Base-by-base conservation (phyloP, 1,140 invertebrate species). In the Orchestia grillus region DNA sequence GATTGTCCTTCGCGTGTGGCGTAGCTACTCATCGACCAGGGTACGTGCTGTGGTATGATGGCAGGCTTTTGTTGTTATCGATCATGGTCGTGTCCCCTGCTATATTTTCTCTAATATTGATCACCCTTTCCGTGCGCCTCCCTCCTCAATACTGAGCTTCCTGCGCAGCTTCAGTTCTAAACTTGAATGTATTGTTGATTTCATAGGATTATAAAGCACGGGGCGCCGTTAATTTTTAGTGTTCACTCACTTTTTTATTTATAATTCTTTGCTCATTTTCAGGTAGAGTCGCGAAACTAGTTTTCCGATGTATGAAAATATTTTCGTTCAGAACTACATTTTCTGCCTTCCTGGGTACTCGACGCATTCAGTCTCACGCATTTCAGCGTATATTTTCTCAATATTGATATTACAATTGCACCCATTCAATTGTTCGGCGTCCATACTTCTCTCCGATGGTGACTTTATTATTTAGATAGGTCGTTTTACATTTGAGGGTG, bases 11-110 rank as follows among this genome's bases (percentile, higher is more conserved):
- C 41, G 88, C 88, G 3, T 3, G 88, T 6, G 88, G 88, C 42
- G 88, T 90, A 23, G 88, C 88, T 44, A 44, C 41, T 15, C 47
- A 94, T 94, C 92, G 92, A 94, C 92, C 92, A 45, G 43, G 41
- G 92, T 94, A n/a, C 44, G 92, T 45, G 92, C 92, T 45, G 92
- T 44, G 92, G 44, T 94, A 45, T 94, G 92, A 94, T 47, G 92
- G 92, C 92, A 44, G 44, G 92, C 92, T 94, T 91, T 94, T 45
- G 92, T 92, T 92, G 90, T 44, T 92, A 28, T 92, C 47, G 90
- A 44, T 44, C 40, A 41, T 43, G 90, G 43, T 45, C 92, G 92
- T 42, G 36, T 42, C 92, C 40, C 43, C 44, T 47, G 43, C 36
- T 90, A 42, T 90, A 42, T 90, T 42, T 90, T 15, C 88, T 90